Base-by-base conservation (phyloP, 2,113 vertebrate species). In the Labeo rohita region DNA sequence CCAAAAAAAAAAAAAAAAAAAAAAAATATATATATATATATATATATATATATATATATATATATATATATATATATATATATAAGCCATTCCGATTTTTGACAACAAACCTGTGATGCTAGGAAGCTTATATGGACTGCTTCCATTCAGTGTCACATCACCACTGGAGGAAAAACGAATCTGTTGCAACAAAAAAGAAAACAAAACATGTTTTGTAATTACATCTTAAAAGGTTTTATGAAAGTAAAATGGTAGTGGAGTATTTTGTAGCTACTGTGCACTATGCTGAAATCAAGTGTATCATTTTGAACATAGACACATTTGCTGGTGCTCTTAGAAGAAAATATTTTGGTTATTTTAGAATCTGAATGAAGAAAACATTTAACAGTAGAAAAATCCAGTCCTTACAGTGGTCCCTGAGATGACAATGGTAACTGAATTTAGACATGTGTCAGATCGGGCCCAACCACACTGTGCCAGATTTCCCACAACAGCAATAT, bases 371-470 rank as follows among this genome's bases (percentile, higher is more conserved):
- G 39, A 73, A 5, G 8, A 18, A 72, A 21, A 45, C 18, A 36
- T 66, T 1, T 28, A 28, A 28, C 28, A 28, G 28, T 28, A 28
- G 28, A 28, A 28, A 28, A 28, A 28, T 66, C 9, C 1, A 3
- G n/a, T n/a, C 0, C 79, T 89, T 85, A 89, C 88, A 52, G 54
- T 15, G 4, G 49, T 66, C 21, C 16, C 36, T 12, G 78, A 50
- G 65, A 83, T 23, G 61, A 72, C 77, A 50, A 89, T n/a, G 6
- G 61, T 85, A 39, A 89, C 83, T 36, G 78, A 34, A 23, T 80
- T 74, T 43, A 89, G 56, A 74, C 88, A 87, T 39, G 83, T 85
- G 66, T 79, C 86, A 56, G 34, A 49, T 10, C 43, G 10, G 70
- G 43, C 4, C 18, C 8, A 0, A 15, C 76, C 79, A 79, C 88